phyloP scores from a whole-genome alignment of 2,888 invertebrate genomes.

The Trilocha varians region DNA sequence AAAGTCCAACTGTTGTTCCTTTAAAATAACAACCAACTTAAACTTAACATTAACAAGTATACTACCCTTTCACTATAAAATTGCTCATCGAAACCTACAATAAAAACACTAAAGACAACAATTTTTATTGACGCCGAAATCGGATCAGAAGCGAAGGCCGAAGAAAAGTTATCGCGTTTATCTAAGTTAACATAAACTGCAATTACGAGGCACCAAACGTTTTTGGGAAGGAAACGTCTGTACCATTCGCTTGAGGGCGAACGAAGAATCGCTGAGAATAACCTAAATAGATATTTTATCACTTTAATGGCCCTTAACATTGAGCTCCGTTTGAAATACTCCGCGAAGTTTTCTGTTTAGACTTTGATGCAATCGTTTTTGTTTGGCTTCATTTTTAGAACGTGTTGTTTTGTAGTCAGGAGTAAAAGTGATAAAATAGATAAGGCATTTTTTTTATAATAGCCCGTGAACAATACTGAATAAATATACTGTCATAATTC shows the following conservation, averaged over 20 bases:
- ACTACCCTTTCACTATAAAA: no score
- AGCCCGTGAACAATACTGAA: no score
- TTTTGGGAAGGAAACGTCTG: slow-evolving; percentile 50
- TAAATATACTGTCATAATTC: no score
- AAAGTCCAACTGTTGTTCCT: no score
- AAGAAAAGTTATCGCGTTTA: slow-evolving; percentile 44
- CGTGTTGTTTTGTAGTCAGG: no score
- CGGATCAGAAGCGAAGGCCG: slow-evolving; percentile 20
- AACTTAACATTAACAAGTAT: no score
- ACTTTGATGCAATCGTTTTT: slow-evolving; percentile 15
- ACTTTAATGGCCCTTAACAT: slow-evolving; percentile 63
- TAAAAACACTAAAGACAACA: slow-evolving; percentile 16
- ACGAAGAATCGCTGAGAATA: slow-evolving; percentile 28
- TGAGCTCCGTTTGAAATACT: slow-evolving; percentile 54
- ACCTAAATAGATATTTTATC: slow-evolving; percentile 70
- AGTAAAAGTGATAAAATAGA: no score
- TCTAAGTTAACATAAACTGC: slow-evolving; percentile 58
- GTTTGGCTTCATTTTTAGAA: no score
- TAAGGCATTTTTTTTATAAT: no score
- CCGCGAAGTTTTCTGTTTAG: slow-evolving; percentile 18
- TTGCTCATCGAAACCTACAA: no score
- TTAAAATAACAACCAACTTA: background rate
- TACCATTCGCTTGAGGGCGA: slow-evolving; percentile 32
- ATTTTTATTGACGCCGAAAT: slow-evolving; percentile 19
- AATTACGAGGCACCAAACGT: slow-evolving; percentile 59